Evolutionary conservation across 2,113 vertebrate genomes (phyloP).

Genomic region (Odontesthes bonariensis): DNA sequence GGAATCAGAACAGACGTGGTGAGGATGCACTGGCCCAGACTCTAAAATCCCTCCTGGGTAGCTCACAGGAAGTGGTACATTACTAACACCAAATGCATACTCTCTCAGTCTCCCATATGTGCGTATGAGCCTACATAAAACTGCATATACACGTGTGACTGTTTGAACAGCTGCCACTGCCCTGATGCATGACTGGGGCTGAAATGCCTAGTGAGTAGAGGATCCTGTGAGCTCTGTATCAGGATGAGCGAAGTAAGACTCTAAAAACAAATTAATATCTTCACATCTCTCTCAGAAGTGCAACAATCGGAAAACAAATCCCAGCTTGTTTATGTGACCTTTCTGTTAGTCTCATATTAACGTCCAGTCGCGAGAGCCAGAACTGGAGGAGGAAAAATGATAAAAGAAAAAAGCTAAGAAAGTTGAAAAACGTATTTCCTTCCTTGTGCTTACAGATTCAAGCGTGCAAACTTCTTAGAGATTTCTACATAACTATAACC

Average conservation of each 20-base stretch:
- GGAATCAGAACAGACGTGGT: constrained; percentile 33
- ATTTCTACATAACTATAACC: no score
- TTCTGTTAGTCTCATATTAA: not conserved
- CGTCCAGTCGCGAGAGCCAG: no score
- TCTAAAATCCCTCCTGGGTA: constrained; percentile 68
- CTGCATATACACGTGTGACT: constrained; percentile 22
- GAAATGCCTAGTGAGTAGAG: constrained; percentile 46
- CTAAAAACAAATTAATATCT: not conserved
- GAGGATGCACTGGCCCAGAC: constrained; percentile 66
- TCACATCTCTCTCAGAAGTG: not conserved
- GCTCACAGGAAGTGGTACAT: constrained; percentile 59
- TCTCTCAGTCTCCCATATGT: constrained; percentile 59
- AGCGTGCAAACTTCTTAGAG: no score
- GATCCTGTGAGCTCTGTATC: constrained; percentile 27
- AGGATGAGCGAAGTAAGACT: not conserved
- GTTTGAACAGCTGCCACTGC: constrained; percentile 60
- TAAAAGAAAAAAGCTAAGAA: no score
- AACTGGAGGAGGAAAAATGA: no score
- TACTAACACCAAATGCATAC: constrained; percentile 52
- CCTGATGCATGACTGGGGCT: constrained; percentile 50
- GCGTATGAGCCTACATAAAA: constrained; percentile 37
- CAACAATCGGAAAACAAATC: not conserved
- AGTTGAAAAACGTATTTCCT: no score
- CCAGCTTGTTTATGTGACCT: not conserved
- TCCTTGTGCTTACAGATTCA: no score